Conservation (phyloP, 2,888 invertebrate genomes). For the Chloroclystis v-ata region DNA sequence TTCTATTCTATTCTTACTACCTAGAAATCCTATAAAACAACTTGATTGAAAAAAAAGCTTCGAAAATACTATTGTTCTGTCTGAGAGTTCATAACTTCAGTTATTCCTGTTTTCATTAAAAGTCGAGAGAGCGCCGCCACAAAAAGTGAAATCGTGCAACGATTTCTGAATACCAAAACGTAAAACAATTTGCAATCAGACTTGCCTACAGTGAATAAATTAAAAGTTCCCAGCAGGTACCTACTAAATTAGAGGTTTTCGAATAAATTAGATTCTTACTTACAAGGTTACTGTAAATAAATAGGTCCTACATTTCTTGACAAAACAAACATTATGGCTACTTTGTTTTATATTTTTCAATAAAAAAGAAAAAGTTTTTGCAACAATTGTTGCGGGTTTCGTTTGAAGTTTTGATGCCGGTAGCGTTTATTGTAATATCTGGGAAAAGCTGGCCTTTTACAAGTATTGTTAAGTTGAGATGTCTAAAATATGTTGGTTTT, state of each 20-base stretch:
- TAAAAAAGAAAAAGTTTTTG: slow-evolving; percentile 17
- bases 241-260: slow-evolving; percentile 53
- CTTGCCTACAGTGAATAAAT: slow-evolving; percentile 55
- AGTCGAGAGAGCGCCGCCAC: slow-evolving; percentile 19
- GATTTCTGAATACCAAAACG: slow-evolving; percentile 50
- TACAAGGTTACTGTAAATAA: slow-evolving; percentile 34
- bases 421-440: slow-evolving; percentile 4
- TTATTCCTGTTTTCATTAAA: slow-evolving; percentile 31
- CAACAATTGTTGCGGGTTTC: slow-evolving; percentile 21
- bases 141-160: slow-evolving; percentile 43
- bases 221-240: slow-evolving; percentile 50
- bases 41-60: background rate
- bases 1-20: no score
- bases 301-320: slow-evolving; percentile 18
- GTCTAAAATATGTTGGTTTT: no score
- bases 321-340: slow-evolving; percentile 21
- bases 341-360: slow-evolving; percentile 17
- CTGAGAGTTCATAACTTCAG: slow-evolving; percentile 15
- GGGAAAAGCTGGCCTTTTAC: background rate
- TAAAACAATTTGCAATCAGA: slow-evolving; percentile 61
- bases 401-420: slow-evolving; percentile 12
- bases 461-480: background rate
- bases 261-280: slow-evolving; percentile 55
- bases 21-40: no score
- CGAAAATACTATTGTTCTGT: slow-evolving; percentile 3